Evolutionary conservation across 2,797 vertebrate genomes (phyloP), one percentile per base, ranked within the genome.

Genomic region (Urophycis tenuis): DNA sequence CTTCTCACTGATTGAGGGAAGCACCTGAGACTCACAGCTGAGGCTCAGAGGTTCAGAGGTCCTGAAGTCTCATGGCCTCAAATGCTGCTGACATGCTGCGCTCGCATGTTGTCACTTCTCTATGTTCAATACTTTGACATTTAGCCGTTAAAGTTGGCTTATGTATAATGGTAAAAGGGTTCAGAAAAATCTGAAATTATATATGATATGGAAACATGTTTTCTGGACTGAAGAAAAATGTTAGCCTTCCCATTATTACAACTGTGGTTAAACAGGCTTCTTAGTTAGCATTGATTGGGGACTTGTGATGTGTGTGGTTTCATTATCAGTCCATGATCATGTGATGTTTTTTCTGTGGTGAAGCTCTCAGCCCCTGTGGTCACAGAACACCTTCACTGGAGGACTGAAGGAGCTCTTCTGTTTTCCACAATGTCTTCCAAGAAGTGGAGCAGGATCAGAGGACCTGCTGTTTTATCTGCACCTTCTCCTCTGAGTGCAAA

Each of bases 351-450:
- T 81, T 81, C 78, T 77, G 79, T 76, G 34, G 74, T 83, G 30
- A 60, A 78, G 79, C 78, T 74, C 74, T 1, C 0, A 19, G n/a
- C 78, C 22, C 39, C 80, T 73, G 85, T 74, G 72, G 73, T 75
- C 82, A 45, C 77, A 29, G 71, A 87, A 85, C 74, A 74, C 79
- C 87, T 87, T 86, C 83, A 83, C 76, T 89, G 82, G 85, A 84
- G 88, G 84, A 85, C 85, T 85, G 88, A 83, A 89, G 78, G 77
- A 90, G 87, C 87, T 88, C 83, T 89, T 90, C 87, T 89, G 86
- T 11, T 64, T 25, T 53, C 19, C 45, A 1, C 45, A 64, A 87
- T 77, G 91, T 91, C 88, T 92, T 92, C 89, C 90, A 85, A 79
- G 83, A 84, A 85, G 80, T 80, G 84, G 84, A 86, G 88, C 82